Evolutionary conservation across 2,113 vertebrate genomes (phyloP), one percentile per base, ranked within the genome.

Genomic region (Crotophaga sulcirostris): DNA sequence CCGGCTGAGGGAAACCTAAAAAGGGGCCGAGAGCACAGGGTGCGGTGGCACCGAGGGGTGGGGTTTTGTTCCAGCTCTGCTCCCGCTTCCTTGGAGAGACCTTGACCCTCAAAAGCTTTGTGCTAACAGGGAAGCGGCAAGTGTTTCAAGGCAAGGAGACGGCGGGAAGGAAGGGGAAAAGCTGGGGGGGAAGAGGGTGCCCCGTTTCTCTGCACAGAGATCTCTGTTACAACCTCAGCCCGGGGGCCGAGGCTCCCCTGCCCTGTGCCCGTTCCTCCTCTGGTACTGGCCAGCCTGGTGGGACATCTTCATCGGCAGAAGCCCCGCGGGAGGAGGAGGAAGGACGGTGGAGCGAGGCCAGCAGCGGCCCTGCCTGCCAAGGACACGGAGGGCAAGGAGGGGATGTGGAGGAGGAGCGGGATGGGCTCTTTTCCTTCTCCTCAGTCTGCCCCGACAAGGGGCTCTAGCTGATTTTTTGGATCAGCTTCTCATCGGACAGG

Each of bases 401-500:
- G 78, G 23, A 92, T 7, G 62, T 13, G 84, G 87, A 94, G 96
- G 82, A 97, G 95, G 96, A 96, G 93, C 89, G 87, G 95, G 96
- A 88, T 97, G 97, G 95, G 94, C 93, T 97, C 89, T 97, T 90
- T 78, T 90, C 94, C 90, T 96, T 98, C 98, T 98, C 96, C 96
- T 97, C 96, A 96, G 96, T 97, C 96, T 94, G 90, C 95, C 95
- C 49, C 20, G 93, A 85, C 78, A 63, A 69, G 77, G 94, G 96
- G 87, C 97, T 98, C 98, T 99, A 99, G 94, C 99, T 99, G 98
- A 99, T 99, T 98, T 99, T 98, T 98, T 99, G 99, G 97, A 99
- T 99, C 97, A 99, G 98, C 97, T 99, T 99, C 97, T 99, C 99
- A n/a, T 99, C 99, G 14, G 99, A 99, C 93, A 99, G 98, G 98